Evolutionary conservation across 2,888 invertebrate genomes (phyloP).

Genomic region (Pheosia gnoma): DNA sequence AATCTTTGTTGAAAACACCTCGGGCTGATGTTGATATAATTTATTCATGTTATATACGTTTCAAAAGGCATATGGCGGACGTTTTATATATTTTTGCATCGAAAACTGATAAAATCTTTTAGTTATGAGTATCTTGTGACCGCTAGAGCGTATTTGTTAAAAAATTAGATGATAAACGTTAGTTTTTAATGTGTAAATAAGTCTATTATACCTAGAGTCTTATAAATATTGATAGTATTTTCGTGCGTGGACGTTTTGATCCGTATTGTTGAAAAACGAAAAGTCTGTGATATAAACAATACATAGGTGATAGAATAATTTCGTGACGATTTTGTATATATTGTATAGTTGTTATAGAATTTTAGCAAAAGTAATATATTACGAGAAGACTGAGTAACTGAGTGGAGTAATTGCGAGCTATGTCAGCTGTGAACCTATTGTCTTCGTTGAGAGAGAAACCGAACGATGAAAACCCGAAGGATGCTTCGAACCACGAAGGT

Average conservation of each 20-base stretch:
- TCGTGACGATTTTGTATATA: constrained; percentile 82
- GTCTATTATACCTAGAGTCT: constrained; percentile 80
- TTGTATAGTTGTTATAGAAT: constrained; percentile 80
- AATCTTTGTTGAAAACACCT: constrained; percentile 2
- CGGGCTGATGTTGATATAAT: constrained; percentile 28
- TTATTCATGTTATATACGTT: constrained; percentile 67
- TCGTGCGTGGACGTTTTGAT: constrained; percentile 84
- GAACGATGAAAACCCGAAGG: constrained; percentile 71
- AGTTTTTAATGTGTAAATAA: constrained; percentile 84
- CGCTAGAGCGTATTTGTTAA: constrained; percentile 82
- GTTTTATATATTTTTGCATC: constrained; percentile 85
- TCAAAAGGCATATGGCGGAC: constrained; percentile 85
- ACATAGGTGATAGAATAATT: constrained; percentile 81
- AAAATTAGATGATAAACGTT: constrained; percentile 80
- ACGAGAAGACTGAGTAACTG: constrained; percentile 81
- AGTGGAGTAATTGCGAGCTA: constrained; percentile 74
- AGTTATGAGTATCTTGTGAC: constrained; percentile 84
- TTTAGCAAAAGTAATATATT: constrained; percentile 80
- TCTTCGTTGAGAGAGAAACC: constrained; percentile 81
- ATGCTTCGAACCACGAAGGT: constrained; percentile 76
- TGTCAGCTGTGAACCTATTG: constrained; percentile 82
- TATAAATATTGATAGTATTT: constrained; percentile 83
- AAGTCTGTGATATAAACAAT: constrained; percentile 86
- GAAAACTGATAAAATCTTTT: constrained; percentile 84
- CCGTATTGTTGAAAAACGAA: constrained; percentile 85